Evolutionary conservation across 1,140 invertebrate genomes (phyloP).

Genomic region (Cheumatopsyche charites): DNA sequence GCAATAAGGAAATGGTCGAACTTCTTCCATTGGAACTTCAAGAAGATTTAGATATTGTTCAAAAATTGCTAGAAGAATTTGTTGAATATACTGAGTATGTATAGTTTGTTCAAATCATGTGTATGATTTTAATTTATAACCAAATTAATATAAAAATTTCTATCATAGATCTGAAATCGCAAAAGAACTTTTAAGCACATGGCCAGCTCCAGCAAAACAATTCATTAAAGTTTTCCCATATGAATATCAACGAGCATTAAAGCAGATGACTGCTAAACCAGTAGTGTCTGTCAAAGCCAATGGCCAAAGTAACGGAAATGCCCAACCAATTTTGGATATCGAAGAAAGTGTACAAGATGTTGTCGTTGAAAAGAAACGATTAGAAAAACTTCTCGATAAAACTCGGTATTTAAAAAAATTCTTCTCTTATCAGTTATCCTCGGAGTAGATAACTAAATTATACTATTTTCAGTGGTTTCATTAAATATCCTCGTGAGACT

Average conservation of each 20-base stretch:
- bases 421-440: background rate
- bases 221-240: constrained; percentile 98
- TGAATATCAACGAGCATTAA: constrained; percentile 92
- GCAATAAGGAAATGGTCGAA: constrained; percentile 92
- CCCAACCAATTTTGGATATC: constrained; percentile 75
- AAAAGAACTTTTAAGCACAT: constrained; percentile 77
- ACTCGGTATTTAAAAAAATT: constrained; percentile 65
- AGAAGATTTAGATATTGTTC: constrained; percentile 83
- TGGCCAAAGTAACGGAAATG: constrained; percentile 52
- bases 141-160: background rate
- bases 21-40: constrained; percentile 77
- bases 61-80: constrained; percentile 85
- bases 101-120: no score
- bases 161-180: constrained; percentile 77
- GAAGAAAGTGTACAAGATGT: constrained; percentile 84
- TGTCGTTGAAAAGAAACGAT: constrained; percentile 76
- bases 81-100: constrained; percentile 79
- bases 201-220: constrained; percentile 77
- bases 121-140: background rate
- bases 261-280: constrained; percentile 71
- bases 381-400: constrained; percentile 87
- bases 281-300: constrained; percentile 51
- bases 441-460: constrained; percentile 4
- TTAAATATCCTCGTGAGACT: constrained; percentile 92
- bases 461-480: constrained; percentile 74